Evolutionary conservation across 2,113 vertebrate species (phyloP), one percentile per base, ranked within the genome.

Genomic region (Phoenicopterus ruber): DNA sequence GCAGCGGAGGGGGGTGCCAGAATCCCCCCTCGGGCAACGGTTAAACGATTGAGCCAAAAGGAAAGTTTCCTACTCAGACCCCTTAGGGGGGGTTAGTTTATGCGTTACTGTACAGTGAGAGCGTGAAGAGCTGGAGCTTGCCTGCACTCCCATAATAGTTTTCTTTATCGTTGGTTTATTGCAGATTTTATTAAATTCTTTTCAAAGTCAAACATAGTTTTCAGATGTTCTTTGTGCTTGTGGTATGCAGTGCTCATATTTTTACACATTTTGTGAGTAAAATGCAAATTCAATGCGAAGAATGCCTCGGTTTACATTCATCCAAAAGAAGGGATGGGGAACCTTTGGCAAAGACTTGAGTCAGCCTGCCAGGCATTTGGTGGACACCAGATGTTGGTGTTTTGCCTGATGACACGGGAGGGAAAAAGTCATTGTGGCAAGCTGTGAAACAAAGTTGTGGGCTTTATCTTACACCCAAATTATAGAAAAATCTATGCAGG

Each of bases 21-120:
- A 6, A 32, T 2, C 58, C 34, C 38, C 17, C 32, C 24, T 11
- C 29, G 14, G 74, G 16, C 57, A 6, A 1, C 54, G 31, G 25
- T 29, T 26, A 19, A 28, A 9, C 5, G n/a, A 2, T 3, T 1
- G 42, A 36, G 28, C 63, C 29, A 0, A 4, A 29, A 40, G 38
- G 46, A 5, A 8, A 13, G 36, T 11, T n/a, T 20, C 40, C 26
- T 20, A 0, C 58, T 28, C 17, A 4, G 0, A 2, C 15, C 17
- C 13, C 28, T 7, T 4, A 6, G 9, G 2, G 10, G 7, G 9
- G 2, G 31, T 49, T 36, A 19, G 32, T 36, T 15, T 5, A 2
- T 38, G 32, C 9, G 3, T 29, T 34, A 4, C 31, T 4, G 28
- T 7, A 7, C 40, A 10, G 44, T 2, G 13, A 11, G 44, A 46